Base-by-base conservation (phyloP, 2,888 invertebrate species). In the Hemistola chrysoprasaria region DNA sequence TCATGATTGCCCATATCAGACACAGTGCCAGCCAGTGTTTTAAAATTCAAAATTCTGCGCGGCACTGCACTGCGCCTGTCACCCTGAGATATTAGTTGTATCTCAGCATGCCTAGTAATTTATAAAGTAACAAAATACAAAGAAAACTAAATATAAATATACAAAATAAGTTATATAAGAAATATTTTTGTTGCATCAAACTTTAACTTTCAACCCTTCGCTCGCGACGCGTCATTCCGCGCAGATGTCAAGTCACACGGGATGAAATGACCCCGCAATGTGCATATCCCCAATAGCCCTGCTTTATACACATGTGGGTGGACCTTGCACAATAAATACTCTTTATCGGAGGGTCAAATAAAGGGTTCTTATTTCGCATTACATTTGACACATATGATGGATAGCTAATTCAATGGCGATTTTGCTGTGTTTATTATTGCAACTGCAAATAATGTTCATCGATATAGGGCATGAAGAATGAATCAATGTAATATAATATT, bases 341-440 rank as follows among this genome's bases (percentile, higher is more conserved):
- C 61, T 63, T 67, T 62, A 57, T 57, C 37, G 61, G 58, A 62
- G 70, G 71, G 67, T 67, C 60, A 62, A 56, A 56, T 53, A 68
- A 75, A 69, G 69, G 71, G 66, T 61, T 62, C 47, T 60, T 64
- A 69, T 70, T 66, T 53, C 59, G 57, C 58, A 65, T 70, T 67
- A 65, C 65, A 59, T 61, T 47, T 58, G 51, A 53, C 46, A 44
- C 40, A 42, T 57, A 59, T 65, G 66, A 66, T 58, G 50, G 59
- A 65, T 65, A 52, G 49, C 53, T 59, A 55, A 56, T 55, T 57
- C 56, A 48, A 57, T 46, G 50, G 22, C 49, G 47, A 47, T 52
- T 52, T 53, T 53, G 53, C 50, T 50, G 52, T 57, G 51, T 52
- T 40, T 36, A 32, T 34, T 34, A 50, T 53, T 53, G 47, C 50